Evolutionary conservation across 53 echinoderm and acorn worm species (phyloP).

Genomic region (Glandiceps talaboti): DNA sequence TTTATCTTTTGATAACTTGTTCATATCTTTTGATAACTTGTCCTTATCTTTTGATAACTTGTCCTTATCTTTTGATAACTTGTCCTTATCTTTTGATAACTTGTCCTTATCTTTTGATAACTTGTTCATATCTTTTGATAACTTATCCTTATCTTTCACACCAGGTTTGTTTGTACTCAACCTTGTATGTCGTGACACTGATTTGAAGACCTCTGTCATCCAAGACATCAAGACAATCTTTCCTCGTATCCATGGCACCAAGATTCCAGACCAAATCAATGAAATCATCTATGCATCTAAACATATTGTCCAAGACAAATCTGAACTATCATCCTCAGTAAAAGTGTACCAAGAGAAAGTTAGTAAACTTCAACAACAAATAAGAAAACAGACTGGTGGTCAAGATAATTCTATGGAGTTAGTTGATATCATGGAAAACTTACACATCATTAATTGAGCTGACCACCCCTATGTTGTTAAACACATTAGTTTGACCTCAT

Average conservation of each 20-base stretch:
- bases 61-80: no score
- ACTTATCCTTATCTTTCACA: no score
- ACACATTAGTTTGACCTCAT: no score
- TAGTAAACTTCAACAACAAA: neutral
- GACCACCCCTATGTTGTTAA: no score
- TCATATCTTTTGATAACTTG: no score
- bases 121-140: no score
- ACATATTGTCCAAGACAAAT: neutral
- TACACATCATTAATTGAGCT: neutral
- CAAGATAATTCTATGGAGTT: neutral
- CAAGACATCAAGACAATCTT: constrained; percentile 33
- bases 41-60: no score
- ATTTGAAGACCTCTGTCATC: constrained; percentile 26
- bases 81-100: no score
- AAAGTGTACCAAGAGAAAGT: neutral
- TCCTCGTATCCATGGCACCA: constrained; percentile 8
- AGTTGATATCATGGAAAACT: neutral
- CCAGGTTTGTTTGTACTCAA: constrained; percentile 55
- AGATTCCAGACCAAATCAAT: constrained; percentile 38
- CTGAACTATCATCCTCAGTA: neutral
- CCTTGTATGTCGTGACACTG: constrained; percentile 35
- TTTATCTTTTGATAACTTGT: no score
- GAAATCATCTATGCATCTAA: constrained; percentile 25
- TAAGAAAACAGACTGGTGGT: neutral
- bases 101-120: no score